Evolutionary conservation across 2,113 vertebrate genomes (phyloP), one percentile per base, ranked within the genome.

Genomic region (Galbula dea): DNA sequence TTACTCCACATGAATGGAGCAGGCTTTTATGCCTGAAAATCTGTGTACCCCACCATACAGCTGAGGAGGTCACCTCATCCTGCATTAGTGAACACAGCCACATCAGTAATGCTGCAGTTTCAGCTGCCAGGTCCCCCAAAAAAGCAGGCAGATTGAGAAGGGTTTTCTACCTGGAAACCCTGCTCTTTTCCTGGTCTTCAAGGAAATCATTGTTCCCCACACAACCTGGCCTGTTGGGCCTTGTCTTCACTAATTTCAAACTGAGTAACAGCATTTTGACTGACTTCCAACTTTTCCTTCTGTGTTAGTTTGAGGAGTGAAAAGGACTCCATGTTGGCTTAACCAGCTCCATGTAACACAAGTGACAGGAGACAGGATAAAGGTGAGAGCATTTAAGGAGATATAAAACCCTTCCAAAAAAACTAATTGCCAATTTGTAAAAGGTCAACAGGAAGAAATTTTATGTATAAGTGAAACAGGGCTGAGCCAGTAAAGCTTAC

Each of bases 31-130:
- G 9, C 24, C 10, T 34, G 37, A 48, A 54, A 9, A 30, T 57
- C 43, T 72, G 46, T 49, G 26, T 39, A 43, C 12, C 41, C n/a
- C 14, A 43, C 0, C 3, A 16, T 20, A 17, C 0, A 63, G 29
- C 43, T 51, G 26, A 74, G 57, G 55, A 37, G 3, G 4, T 24
- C 3, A 3, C 39, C 24, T 59, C 37, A 74, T 22, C 34, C 17
- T 36, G 30, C 32, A 19, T 7, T 39, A 15, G 21, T 18, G 54
- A 51, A 29, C 45, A 15, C 0, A 0, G 18, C 15, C 43, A 32
- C 49, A 52, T 39, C 36, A 59, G 11, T 24, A 49, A 49, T 0
- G 0, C 36, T 41, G 22, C 52, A 80, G 54, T 19, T 26, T 27
- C 39, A 86, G 76, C 49, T 80, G 57, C 29, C 23, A 68, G 22